Evolutionary conservation across 2,113 vertebrate genomes (phyloP).

Genomic region (Coturnix japonica): DNA sequence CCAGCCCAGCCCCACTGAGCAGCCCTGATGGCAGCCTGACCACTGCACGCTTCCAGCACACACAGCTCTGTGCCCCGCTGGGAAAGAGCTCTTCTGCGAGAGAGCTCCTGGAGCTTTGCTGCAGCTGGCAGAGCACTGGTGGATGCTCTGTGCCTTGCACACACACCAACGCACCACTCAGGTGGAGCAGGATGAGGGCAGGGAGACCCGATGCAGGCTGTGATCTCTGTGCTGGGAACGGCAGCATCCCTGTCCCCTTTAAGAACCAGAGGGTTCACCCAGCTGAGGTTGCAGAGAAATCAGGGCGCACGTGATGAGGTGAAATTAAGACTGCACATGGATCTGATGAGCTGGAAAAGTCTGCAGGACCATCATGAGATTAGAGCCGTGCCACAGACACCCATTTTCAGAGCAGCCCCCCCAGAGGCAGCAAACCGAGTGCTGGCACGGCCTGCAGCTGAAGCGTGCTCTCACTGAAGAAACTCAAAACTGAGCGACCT

Average conservation of each 20-base stretch:
- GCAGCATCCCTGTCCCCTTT: accelerated
- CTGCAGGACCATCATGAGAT: background rate
- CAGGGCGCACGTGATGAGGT: background rate
- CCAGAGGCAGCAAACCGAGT: background rate
- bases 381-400: background rate
- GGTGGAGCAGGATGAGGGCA: background rate
- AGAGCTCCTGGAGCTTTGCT: background rate
- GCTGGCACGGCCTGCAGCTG: background rate
- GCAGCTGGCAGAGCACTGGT: background rate
- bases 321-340: accelerated
- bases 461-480: constrained; percentile 7
- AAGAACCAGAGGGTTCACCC: accelerated
- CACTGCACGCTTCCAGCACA: too few relatives aligned
- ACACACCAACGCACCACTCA: background rate
- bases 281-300: background rate
- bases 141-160: background rate
- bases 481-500: constrained; percentile 47
- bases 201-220: background rate
- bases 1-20: background rate
- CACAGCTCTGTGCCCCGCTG: too few relatives aligned
- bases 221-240: background rate
- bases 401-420: background rate
- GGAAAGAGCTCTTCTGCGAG: too few relatives aligned
- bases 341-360: background rate
- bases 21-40: background rate